Percentiles rank a stretch among this genome's conserved stretches.
Evolutionary conservation across 2,888 invertebrate species (phyloP).

Genomic region (Synergus laeviventris): DNA sequence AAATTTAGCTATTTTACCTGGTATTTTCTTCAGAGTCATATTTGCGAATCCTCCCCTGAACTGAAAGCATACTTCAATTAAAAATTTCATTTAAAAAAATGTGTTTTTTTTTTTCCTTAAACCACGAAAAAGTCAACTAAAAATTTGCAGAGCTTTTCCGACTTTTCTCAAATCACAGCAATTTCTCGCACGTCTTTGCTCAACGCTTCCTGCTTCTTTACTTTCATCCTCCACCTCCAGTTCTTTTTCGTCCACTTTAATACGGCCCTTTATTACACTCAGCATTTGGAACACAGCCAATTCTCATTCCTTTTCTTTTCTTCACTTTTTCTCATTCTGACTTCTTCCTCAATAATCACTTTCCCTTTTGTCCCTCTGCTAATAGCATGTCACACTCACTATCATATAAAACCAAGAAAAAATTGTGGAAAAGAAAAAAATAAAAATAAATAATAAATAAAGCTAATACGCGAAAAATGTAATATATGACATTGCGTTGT

Average conservation of each 20-base stretch:
- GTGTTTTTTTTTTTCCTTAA: neutral
- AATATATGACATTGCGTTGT: neutral
- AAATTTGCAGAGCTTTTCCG: conserved; percentile 1
- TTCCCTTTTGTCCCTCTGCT: neutral
- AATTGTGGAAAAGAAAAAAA: neutral
- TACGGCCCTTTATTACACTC: conserved; percentile 24
- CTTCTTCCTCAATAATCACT: conserved; percentile 13
- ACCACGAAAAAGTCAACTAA: neutral
- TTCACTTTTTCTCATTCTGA: neutral
- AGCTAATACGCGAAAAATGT: neutral
- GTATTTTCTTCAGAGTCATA: neutral
- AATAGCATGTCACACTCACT: conserved; percentile 10
- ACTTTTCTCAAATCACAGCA: conserved; percentile 15
- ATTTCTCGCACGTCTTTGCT: conserved; percentile 8
- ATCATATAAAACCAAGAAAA: neutral
- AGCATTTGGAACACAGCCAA: conserved; percentile 24
- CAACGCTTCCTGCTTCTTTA: conserved; percentile 13
- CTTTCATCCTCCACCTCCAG: neutral
- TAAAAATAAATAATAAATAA: no score
- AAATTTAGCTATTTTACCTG: neutral
- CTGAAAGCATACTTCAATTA: neutral
- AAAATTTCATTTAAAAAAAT: neutral
- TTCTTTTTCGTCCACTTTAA: conserved; percentile 1
- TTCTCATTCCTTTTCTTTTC: neutral
- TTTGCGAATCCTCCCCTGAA: neutral